phyloP scores from a whole-genome alignment of 1,140 invertebrate genomes.

The Neodiprion pinetum region DNA sequence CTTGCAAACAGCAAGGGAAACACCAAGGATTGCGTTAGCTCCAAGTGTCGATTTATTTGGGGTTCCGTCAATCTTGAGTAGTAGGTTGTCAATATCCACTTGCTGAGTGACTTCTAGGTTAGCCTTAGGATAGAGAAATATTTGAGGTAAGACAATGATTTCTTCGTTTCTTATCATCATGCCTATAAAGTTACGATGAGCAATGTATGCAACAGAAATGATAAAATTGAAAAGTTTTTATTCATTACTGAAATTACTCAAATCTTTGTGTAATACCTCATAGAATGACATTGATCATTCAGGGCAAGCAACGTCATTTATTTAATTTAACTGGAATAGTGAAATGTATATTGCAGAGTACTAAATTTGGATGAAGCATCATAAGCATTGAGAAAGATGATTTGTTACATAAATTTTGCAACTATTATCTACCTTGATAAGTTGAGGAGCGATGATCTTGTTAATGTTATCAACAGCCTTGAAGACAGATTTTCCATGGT shows the following conservation, averaged over 20 bases:
- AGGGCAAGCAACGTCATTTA: no score
- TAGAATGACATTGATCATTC: no score
- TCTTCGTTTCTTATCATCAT: no score
- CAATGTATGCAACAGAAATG: not conserved
- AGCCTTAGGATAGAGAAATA: slow-evolving; percentile 51
- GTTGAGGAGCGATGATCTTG: slow-evolving; percentile 81
- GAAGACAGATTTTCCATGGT: slow-evolving; percentile 94
- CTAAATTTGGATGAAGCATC: no score
- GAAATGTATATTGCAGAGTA: no score
- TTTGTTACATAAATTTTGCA: no score
- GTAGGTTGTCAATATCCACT: slow-evolving; percentile 91
- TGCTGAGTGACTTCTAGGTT: slow-evolving; percentile 90
- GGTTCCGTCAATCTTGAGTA: slow-evolving; percentile 93
- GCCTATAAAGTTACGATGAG: not conserved
- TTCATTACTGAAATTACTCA: no score
- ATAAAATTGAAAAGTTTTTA: not conserved
- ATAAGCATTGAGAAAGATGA: no score
- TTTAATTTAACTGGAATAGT: no score
- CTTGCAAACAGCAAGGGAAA: slow-evolving; percentile 95
- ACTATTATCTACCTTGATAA: slow-evolving; percentile 73
- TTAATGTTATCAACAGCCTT: slow-evolving; percentile 97
- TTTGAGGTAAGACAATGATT: slow-evolving; percentile 8
- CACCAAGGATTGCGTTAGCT: slow-evolving; percentile 97
- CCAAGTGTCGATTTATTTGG: slow-evolving; percentile 96
- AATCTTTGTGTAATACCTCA: no score